Evolutionary conservation across 1,140 invertebrate species (phyloP).

Genomic region (Achroia grisella): DNA sequence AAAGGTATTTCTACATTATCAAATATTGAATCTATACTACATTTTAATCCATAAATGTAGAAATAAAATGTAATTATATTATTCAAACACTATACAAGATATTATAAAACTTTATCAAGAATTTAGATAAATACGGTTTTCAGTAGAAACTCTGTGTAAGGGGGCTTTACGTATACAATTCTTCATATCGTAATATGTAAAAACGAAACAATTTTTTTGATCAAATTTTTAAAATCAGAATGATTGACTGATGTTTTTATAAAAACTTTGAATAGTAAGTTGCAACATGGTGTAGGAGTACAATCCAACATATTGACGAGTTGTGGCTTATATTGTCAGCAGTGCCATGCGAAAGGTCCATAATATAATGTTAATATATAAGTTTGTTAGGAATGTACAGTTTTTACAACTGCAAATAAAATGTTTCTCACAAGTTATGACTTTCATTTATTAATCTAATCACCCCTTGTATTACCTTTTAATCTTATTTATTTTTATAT

Average conservation of each 20-base stretch:
- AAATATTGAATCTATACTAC: no score
- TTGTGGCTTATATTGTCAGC: conserved; percentile 59
- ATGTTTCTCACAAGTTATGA: conserved; percentile 57
- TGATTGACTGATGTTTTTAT: conserved; percentile 30
- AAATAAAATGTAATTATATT: no score
- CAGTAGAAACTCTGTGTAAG: no score
- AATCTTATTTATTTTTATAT: no score
- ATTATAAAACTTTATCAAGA: no score
- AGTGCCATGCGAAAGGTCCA: conserved; percentile 69
- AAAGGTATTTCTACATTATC: no score
- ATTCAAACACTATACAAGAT: no score
- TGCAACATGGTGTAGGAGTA: conserved; percentile 22
- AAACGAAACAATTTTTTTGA: not conserved
- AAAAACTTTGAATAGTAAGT: conserved; percentile 21
- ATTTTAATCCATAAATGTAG: no score
- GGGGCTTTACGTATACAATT: no score
- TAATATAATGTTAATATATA: conserved; percentile 68
- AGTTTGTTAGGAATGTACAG: conserved; percentile 73
- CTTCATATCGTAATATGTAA: no score
- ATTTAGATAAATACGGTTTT: no score
- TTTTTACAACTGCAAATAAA: conserved; percentile 73
- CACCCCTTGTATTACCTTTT: no score
- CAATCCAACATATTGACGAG: conserved; percentile 22
- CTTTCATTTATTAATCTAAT: conserved; percentile 19
- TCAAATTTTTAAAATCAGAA: conserved; percentile 2